Conservation (phyloP, 2,797 vertebrate species). For the Peromyscus melanophrys region DNA sequence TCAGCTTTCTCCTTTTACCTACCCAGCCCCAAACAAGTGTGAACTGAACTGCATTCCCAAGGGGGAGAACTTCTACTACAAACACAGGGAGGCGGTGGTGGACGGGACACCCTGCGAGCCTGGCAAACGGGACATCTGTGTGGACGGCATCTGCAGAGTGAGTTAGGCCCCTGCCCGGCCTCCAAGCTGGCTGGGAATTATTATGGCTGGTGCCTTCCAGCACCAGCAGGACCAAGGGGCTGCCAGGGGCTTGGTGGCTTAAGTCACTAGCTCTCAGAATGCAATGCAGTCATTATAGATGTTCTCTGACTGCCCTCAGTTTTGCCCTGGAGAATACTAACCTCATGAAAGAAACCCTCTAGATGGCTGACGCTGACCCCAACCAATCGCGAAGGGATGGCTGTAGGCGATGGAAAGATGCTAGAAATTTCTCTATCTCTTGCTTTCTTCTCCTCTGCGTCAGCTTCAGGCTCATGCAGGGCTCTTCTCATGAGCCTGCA, state of each 20-base stretch:
- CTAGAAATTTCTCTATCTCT: not conserved
- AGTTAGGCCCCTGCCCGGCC: slow-evolving; percentile 28
- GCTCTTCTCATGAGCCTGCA: not conserved
- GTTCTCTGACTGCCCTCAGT: not conserved
- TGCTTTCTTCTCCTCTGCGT: not conserved
- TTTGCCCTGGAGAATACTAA: not conserved
- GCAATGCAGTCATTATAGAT: not conserved
- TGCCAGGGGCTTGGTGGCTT: not conserved
- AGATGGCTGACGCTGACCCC: not conserved
- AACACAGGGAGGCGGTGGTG: slow-evolving; percentile 92
- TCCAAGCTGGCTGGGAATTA: not conserved
- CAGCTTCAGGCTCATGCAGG: accelerated
- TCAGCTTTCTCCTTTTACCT: slow-evolving; percentile 53
- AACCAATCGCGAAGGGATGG: too few species aligned
- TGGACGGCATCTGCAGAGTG: slow-evolving; percentile 96
- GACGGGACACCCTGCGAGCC: slow-evolving; percentile 97
- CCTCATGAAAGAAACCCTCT: not conserved
- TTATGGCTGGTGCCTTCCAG: too few species aligned
- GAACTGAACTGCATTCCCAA: slow-evolving; percentile 98
- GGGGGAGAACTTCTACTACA: slow-evolving; percentile 97
- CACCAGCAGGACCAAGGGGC: not conserved
- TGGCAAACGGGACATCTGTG: slow-evolving; percentile 94
- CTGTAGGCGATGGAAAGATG: not conserved
- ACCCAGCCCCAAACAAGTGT: slow-evolving; percentile 95
- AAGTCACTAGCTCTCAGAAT: not conserved